Conservation (phyloP, 2,113 vertebrate species). For the Thermophis baileyi region DNA sequence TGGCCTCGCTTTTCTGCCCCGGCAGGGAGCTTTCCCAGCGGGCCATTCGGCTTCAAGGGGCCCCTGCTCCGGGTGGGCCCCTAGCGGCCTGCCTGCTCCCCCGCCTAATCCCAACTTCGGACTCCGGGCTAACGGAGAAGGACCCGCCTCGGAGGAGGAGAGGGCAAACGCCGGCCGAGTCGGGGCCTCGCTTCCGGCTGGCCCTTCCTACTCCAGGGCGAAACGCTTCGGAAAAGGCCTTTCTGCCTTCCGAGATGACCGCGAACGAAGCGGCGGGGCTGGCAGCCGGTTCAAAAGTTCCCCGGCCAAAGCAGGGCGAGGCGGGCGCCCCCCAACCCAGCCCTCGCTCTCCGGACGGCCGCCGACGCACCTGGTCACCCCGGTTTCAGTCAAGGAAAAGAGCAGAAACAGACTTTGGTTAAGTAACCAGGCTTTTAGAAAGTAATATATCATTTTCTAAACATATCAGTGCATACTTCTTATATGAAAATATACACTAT, state of each 20-base stretch:
- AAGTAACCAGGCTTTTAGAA: constrained; percentile 93
- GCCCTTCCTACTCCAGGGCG: no score
- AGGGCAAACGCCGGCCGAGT: neutral
- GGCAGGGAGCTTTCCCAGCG: no score
- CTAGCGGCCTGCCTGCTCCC: no score
- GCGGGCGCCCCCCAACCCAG: neutral
- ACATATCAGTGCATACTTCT: constrained; percentile 96
- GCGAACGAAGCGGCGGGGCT: no score
- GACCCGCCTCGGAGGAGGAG: neutral
- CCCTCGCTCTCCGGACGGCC: neutral
- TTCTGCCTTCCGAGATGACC: neutral
- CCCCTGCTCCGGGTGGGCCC: no score
- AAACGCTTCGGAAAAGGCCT: no score
- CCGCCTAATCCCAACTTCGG: no score
- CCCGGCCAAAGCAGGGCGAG: neutral
- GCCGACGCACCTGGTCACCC: neutral
- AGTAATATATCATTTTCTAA: constrained; percentile 89
- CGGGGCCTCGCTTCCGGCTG: no score
- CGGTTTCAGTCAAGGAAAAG: constrained; percentile 58
- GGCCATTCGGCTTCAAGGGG: no score
- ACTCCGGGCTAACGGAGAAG: no score
- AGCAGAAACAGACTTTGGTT: constrained; percentile 89
- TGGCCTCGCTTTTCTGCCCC: no score
- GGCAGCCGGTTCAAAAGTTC: no score
- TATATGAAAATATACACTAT: constrained; percentile 96